Evolutionary conservation across 2,888 invertebrate species (phyloP).

Genomic region (Coleophora deauratella): DNA sequence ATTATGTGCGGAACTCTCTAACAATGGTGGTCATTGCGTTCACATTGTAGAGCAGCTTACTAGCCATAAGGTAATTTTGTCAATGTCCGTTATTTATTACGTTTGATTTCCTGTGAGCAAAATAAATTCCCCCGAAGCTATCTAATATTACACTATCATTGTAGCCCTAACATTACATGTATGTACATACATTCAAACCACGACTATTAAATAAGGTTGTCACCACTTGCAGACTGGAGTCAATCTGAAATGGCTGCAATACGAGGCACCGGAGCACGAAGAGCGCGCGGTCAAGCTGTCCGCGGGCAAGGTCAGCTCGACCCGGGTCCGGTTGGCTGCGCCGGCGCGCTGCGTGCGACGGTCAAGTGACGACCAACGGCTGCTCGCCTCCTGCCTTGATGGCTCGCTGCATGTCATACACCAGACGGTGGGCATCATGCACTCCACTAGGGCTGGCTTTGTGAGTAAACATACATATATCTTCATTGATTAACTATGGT

Average conservation of each 20-base stretch:
- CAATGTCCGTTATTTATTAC: background rate
- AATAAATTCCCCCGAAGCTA: no score
- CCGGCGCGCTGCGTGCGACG: conserved; percentile 39
- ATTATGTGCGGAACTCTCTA: conserved; percentile 84
- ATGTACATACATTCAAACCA: no score
- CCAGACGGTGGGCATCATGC: conserved; percentile 81
- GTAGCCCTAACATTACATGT: no score
- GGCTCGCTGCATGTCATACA: conserved; percentile 88
- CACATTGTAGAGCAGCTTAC: conserved; percentile 89
- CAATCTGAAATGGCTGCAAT: conserved; percentile 78
- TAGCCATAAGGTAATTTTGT: conserved; percentile 49
- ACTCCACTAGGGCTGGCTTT: conserved; percentile 84
- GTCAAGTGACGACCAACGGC: conserved; percentile 78
- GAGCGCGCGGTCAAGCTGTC: conserved; percentile 66
- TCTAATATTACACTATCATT: no score
- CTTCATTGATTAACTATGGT: no score
- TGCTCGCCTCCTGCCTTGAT: conserved; percentile 89
- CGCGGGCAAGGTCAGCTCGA: conserved; percentile 66
- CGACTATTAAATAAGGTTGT: no score
- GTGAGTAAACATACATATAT: conserved; percentile 65
- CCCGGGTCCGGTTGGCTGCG: conserved; percentile 75
- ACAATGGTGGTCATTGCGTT: conserved; percentile 79
- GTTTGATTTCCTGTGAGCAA: no score
- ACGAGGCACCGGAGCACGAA: conserved; percentile 79
- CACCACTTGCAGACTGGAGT: conserved; percentile 43